phyloP scores from a whole-genome alignment of 2,113 vertebrate genomes.

The Rhizomys pruinosus region DNA sequence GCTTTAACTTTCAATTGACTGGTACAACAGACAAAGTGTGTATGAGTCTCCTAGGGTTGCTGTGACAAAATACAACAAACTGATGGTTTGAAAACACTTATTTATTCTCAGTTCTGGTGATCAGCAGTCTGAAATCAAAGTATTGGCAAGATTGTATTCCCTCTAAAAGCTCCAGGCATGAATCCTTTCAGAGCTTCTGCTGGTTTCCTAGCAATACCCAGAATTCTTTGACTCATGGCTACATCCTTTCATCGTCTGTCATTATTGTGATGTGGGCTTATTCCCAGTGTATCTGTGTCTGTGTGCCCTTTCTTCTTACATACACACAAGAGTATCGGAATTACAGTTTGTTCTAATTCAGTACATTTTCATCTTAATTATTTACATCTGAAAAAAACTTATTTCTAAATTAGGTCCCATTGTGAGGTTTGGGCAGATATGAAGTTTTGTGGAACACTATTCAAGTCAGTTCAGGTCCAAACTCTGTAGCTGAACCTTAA shows the following conservation, averaged over 20 bases:
- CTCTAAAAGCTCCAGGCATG: neutral
- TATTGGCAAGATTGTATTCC: neutral
- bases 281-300: neutral
- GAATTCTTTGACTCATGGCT: neutral
- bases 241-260: neutral
- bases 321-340: neutral
- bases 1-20: neutral
- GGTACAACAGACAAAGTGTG: neutral
- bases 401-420: constrained; percentile 6
- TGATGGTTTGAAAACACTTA: neutral
- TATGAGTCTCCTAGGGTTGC: neutral
- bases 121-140: neutral
- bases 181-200: neutral
- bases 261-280: neutral
- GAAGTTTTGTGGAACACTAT: neutral
- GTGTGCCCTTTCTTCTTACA: neutral
- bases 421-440: neutral
- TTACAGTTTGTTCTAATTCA: neutral
- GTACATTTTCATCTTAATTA: neutral
- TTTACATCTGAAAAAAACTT: neutral
- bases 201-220: neutral
- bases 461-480: neutral
- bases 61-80: neutral
- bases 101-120: neutral
- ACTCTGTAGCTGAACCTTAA: neutral